Evolutionary conservation across 2,113 vertebrate species (phyloP).

Genomic region (Conger conger): DNA sequence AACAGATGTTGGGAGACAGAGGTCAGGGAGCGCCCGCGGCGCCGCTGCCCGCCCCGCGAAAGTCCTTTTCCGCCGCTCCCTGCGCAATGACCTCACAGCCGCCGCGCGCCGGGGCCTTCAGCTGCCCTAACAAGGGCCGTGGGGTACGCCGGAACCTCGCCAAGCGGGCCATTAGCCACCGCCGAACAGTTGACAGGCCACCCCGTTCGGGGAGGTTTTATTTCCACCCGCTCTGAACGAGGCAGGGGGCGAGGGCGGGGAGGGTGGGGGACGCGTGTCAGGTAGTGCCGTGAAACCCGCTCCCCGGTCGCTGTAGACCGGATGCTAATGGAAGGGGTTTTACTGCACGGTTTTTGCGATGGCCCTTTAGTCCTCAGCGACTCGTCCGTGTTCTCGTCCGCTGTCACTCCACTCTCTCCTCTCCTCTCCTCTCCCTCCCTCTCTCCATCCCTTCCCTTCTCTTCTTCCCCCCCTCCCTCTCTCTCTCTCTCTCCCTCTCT

Average conservation of each 20-base stretch:
- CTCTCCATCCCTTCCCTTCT: not conserved
- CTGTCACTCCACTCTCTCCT: not conserved
- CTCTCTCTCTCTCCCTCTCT: conserved; percentile 37
- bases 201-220: not conserved
- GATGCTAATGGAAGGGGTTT: not conserved
- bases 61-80: conserved; percentile 45
- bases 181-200: not conserved
- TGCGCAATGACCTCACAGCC: conserved; percentile 40
- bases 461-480: conserved; percentile 38
- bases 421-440: not conserved
- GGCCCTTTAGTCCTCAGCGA: not conserved
- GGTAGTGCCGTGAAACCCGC: not conserved
- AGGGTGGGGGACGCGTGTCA: not conserved
- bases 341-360: not conserved
- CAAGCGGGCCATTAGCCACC: conserved; percentile 16
- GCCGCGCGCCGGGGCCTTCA: conserved; percentile 26
- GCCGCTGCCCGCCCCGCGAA: conserved; percentile 42
- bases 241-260: not conserved
- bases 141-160: conserved; percentile 22
- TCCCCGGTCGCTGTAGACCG: not conserved
- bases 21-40: conserved; percentile 47
- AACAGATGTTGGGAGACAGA: conserved; percentile 56
- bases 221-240: no score
- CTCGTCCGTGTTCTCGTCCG: not conserved
- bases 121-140: conserved; percentile 28